A percentile compares a stretch with the other conserved stretches of the same genome.
Evolutionary conservation across 2,113 vertebrate genomes (phyloP).

Genomic region (Ancistrus triradiatus): DNA sequence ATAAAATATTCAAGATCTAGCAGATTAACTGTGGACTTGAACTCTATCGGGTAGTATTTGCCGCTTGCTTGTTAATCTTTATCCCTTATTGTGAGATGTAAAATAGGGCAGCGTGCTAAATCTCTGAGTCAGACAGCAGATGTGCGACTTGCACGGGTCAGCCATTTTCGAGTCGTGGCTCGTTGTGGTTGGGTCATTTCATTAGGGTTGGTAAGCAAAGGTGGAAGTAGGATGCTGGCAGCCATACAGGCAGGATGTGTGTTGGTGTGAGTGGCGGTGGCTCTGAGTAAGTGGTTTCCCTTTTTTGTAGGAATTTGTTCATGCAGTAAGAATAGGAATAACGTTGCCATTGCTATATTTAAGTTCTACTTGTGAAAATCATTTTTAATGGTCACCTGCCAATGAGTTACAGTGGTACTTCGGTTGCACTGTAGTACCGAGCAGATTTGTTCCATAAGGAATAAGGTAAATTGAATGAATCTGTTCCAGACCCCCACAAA

Average conservation of each 20-base stretch:
- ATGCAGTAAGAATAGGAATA: neutral
- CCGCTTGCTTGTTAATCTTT: slow-evolving; percentile 8
- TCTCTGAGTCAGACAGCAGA: slow-evolving; percentile 17
- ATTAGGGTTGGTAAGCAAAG: slow-evolving; percentile 11
- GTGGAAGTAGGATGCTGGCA: slow-evolving; percentile 18
- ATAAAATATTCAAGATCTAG: too few species aligned
- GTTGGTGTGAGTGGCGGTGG: slow-evolving; percentile 12
- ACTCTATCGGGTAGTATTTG: too few species aligned
- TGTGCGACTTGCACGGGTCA: slow-evolving; percentile 9
- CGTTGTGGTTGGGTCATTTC: slow-evolving; percentile 22
- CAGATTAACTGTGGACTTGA: too few species aligned
- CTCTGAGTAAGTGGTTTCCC: slow-evolving; percentile 2
- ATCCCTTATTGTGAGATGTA: slow-evolving; percentile 20
- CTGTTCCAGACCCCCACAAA: too few species aligned
- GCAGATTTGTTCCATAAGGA: too few species aligned
- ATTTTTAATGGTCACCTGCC: too few species aligned
- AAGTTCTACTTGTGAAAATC: too few species aligned
- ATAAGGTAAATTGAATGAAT: too few species aligned
- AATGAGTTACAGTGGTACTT: too few species aligned
- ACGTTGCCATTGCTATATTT: too few species aligned
- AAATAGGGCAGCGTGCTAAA: slow-evolving; percentile 20
- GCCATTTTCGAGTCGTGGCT: slow-evolving; percentile 26
- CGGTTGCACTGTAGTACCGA: too few species aligned
- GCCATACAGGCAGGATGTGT: slow-evolving; percentile 27
- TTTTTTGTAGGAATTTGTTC: neutral